phyloP scores from a whole-genome alignment of 2,113 vertebrate genomes.

The Theristicus caerulescens region DNA sequence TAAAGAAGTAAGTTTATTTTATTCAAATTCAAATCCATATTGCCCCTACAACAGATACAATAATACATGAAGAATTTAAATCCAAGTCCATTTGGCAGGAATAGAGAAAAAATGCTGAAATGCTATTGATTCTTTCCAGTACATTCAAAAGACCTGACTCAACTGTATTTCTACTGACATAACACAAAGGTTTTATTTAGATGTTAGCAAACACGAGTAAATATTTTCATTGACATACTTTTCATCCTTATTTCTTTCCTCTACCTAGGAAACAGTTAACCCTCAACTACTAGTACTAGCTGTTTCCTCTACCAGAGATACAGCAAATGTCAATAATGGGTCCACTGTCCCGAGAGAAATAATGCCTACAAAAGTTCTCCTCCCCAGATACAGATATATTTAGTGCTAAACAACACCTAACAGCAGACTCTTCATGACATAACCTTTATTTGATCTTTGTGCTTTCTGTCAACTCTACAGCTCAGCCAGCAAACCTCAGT shows the following conservation, averaged over 20 bases:
- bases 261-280: slow-evolving; percentile 34
- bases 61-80: slow-evolving; percentile 59
- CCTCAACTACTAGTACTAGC: background rate
- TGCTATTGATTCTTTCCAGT: slow-evolving; percentile 72
- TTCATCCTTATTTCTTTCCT: background rate
- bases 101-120: slow-evolving; percentile 70
- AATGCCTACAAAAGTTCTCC: slow-evolving; percentile 52
- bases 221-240: background rate
- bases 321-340: background rate
- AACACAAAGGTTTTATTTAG: slow-evolving; percentile 72
- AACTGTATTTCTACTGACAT: slow-evolving; percentile 73
- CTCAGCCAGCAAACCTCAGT: background rate
- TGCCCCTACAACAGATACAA: slow-evolving; percentile 24
- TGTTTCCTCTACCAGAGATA: background rate
- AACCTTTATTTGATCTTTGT: slow-evolving; percentile 32
- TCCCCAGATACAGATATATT: slow-evolving; percentile 50
- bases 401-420: slow-evolving; percentile 28
- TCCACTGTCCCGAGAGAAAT: slow-evolving; percentile 54
- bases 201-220: slow-evolving; percentile 51
- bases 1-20: background rate
- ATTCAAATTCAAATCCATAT: slow-evolving; percentile 1
- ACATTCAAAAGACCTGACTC: slow-evolving; percentile 75
- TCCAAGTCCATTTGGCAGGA: slow-evolving; percentile 69
- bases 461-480: slow-evolving; percentile 37
- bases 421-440: slow-evolving; percentile 19